These are phyloP conservation scores for Phorcus lineatus DNA, from an alignment of 2,888 invertebrate species.

Conservation along the genomic window DNA sequence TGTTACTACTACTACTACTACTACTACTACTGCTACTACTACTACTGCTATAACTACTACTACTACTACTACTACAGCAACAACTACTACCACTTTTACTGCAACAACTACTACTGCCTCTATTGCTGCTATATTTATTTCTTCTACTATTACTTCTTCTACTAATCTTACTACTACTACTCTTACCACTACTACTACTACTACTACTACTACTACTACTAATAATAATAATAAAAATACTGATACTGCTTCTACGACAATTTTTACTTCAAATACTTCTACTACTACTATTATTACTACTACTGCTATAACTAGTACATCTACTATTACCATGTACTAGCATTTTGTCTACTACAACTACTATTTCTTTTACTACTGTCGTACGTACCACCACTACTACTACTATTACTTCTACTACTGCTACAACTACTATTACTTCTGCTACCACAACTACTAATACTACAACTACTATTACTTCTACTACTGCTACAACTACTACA, in stretches of 20 bases:
- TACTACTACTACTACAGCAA: constrained; percentile 30
- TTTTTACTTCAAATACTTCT: constrained; percentile 27
- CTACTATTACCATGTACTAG: constrained; percentile 27
- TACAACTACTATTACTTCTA: too few relatives aligned
- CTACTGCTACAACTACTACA: too few relatives aligned
- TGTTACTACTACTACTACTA: constrained; percentile 35
- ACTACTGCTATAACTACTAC: constrained; percentile 30
- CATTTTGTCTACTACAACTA: constrained; percentile 26
- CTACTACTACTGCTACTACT: constrained; percentile 37
- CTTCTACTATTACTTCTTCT: constrained; percentile 33
- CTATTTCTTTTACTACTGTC: too few relatives aligned
- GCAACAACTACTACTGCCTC: constrained; percentile 35
- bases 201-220: constrained; percentile 29
- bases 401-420: background rate
- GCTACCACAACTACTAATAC: too few relatives aligned
- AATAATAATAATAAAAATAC: background rate
- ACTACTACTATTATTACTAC: constrained; percentile 33
- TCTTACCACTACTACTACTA: constrained; percentile 30
- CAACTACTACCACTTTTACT: constrained; percentile 32
- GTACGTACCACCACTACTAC: too few relatives aligned
- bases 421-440: too few relatives aligned
- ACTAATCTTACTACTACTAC: constrained; percentile 30
- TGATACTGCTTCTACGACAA: constrained; percentile 27
- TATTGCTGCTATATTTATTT: constrained; percentile 31
- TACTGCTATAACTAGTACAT: constrained; percentile 27